These are phyloP conservation scores for Glyptemys insculpta DNA, from an alignment of 2,797 vertebrate species.

Conservation along the genomic window DNA sequence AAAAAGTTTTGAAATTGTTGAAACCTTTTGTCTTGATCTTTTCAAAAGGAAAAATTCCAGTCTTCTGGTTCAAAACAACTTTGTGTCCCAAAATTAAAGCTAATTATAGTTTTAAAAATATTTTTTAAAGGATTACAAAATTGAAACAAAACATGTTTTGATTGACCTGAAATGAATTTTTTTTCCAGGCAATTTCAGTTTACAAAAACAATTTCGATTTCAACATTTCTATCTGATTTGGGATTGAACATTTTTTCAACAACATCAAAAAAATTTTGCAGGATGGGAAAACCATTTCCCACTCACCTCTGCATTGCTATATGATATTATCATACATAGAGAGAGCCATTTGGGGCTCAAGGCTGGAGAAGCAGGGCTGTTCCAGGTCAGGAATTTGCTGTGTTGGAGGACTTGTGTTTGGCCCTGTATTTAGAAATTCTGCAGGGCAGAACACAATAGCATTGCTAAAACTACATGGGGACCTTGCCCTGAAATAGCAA, in stretches of 20 bases:
- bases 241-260: not conserved
- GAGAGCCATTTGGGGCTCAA: not conserved
- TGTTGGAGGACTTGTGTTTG: not conserved
- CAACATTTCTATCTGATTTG: not conserved
- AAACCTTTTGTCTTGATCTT: not conserved
- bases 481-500: not conserved
- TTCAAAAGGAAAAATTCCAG: not conserved
- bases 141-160: not conserved
- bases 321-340: not conserved
- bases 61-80: not conserved
- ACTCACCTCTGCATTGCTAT: not conserved
- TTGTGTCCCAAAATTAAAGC: not conserved
- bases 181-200: not conserved
- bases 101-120: not conserved
- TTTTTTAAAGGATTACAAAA: not conserved
- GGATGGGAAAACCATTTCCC: not conserved
- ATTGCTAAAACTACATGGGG: not conserved
- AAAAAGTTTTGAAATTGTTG: not conserved
- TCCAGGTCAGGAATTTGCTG: not conserved
- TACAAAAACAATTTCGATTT: not conserved
- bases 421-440: no score
- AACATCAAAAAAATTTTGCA: not conserved
- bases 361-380: not conserved
- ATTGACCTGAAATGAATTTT: not conserved
- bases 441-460: no score